Evolutionary conservation across 2,113 vertebrate species (phyloP).

Genomic region (Nothobranchius kuhntae): DNA sequence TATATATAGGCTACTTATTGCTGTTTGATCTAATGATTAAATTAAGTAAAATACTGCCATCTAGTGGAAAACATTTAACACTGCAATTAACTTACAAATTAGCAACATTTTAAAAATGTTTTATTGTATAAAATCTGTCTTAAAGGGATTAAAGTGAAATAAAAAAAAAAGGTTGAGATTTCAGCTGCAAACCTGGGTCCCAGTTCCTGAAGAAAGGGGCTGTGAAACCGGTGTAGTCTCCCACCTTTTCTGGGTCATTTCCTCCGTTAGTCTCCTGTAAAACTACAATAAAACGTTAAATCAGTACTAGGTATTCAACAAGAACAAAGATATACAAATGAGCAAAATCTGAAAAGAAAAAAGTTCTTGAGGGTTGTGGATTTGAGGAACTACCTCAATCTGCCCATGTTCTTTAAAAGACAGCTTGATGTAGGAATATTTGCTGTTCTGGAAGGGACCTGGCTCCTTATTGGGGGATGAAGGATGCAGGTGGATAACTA

Average conservation of each 20-base stretch:
- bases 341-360: neutral
- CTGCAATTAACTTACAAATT: neutral
- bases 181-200: conserved; percentile 78
- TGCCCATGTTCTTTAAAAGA: conserved; percentile 98
- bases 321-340: neutral
- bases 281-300: conserved; percentile 78
- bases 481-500: conserved; percentile 92
- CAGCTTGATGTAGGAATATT: conserved; percentile 90
- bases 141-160: neutral
- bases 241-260: conserved; percentile 94
- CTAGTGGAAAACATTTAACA: conserved; percentile 36
- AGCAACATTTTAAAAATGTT: too few relatives aligned
- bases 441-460: conserved; percentile 94
- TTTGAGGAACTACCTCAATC: conserved; percentile 85
- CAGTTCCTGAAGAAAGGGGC: conserved; percentile 79
- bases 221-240: conserved; percentile 86
- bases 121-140: too few relatives aligned
- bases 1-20: too few relatives aligned
- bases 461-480: conserved; percentile 86
- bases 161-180: neutral
- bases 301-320: neutral
- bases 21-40: neutral
- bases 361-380: neutral
- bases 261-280: conserved; percentile 90
- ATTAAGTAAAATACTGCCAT: conserved; percentile 52